Base-by-base conservation (phyloP, 2,113 vertebrate species). In the Cichladusa arquata region DNA sequence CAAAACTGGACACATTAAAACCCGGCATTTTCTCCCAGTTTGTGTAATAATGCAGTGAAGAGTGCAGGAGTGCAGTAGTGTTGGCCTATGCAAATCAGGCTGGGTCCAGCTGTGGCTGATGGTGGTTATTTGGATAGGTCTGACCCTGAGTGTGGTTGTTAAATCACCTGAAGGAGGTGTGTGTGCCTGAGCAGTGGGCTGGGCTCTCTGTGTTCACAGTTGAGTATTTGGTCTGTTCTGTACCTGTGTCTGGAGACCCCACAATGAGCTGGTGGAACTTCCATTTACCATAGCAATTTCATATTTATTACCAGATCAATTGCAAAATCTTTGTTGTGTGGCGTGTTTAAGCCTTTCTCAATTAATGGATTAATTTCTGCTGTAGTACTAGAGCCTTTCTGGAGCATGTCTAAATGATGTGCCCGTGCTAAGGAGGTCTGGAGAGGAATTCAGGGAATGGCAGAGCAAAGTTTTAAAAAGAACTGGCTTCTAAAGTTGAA, bases 201-300 rank as follows among this genome's bases (percentile, higher is more conserved):
- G 20, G 9, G 13, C 47, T 83, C 36, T 47, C 33, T 8, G 2
- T 28, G 5, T 38, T 48, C 0, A 0, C n/a, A 40, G 2, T 1
- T 19, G 42, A 33, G 14, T 29, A 3, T 44, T n/a, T 82, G 34
- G 13, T 33, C 28, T 6, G 1, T 19, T 33, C 28, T 6, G 1
- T 19, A 14, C n/a, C 8, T 2, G 1, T 28, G 22, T 34, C 47
- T 36, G 15, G 20, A 54, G 57, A 38, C 18, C 25, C 10, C 20
- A 38, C 57, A 64, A 56, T 5, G 26, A 72, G 19, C 26, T 60
- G 10, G 10, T 54, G 26, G 23, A 28, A 56, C 23, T 50, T 19
- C 14, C 34, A 24, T 38, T 69, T 90, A 16, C 8, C 12, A 1
- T 25, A 29, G 17, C 5, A 54, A 12, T 81, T 53, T 57, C 11